Conservation (phyloP, 2,888 invertebrate genomes). For the Coleophora flavipennella region DNA sequence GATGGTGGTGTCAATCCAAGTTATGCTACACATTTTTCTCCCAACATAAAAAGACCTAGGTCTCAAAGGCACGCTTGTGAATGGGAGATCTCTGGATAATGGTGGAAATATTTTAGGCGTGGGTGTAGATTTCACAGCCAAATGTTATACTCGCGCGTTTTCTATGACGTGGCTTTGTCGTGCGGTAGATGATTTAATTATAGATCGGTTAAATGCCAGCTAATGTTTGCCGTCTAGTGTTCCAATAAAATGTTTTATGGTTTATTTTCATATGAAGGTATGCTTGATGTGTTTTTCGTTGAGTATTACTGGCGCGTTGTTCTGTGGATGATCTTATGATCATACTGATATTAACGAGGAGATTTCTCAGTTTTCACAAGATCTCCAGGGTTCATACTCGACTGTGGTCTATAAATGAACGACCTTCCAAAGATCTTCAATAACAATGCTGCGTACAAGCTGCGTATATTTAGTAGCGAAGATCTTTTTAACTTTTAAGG, state of each 20-base stretch:
- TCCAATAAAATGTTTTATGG: slow-evolving; percentile 43
- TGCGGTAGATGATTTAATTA: slow-evolving; percentile 45
- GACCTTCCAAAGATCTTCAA: too few relatives aligned
- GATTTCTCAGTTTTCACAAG: slow-evolving; percentile 3
- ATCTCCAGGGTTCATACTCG: too few relatives aligned
- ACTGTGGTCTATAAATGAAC: too few relatives aligned
- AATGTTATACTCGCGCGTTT: slow-evolving; percentile 32
- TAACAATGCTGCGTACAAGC: too few relatives aligned
- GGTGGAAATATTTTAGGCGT: slow-evolving; percentile 29
- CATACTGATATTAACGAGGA: too few relatives aligned
- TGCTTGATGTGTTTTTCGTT: slow-evolving; percentile 18
- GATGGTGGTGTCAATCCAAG: slow-evolving; percentile 11
- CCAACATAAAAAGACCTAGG: background rate
- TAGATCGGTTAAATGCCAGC: slow-evolving; percentile 62
- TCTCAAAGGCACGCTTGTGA: background rate
- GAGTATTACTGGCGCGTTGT: slow-evolving; percentile 1
- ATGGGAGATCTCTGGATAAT: slow-evolving; percentile 9
- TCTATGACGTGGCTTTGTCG: slow-evolving; percentile 32
- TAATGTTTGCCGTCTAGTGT: slow-evolving; percentile 41
- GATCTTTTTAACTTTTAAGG: too few relatives aligned
- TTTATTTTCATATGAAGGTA: slow-evolving; percentile 39
- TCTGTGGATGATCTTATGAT: background rate
- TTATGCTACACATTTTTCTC: background rate
- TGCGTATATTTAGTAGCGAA: too few relatives aligned
- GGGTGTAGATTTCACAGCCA: slow-evolving; percentile 47